phyloP scores from a whole-genome alignment of 2,113 vertebrate genomes.

The Tetrao urogallus region DNA sequence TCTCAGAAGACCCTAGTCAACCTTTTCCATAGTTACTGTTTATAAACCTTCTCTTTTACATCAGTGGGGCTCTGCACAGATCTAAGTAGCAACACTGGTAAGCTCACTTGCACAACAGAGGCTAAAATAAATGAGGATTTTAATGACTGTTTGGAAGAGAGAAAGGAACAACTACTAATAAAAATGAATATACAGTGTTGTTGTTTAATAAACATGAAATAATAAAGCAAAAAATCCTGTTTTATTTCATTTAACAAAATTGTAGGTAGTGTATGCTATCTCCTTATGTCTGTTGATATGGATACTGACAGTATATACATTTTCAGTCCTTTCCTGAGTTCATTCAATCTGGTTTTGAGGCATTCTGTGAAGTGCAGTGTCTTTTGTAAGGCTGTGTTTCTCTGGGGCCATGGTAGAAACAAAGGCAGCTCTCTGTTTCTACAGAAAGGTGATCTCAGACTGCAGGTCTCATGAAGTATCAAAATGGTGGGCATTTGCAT shows the following conservation, averaged over 20 bases:
- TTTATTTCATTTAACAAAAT: not conserved
- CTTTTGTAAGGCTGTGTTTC: not conserved
- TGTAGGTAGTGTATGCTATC: not conserved
- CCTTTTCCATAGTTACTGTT: not conserved
- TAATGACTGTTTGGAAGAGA: not conserved
- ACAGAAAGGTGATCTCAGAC: not conserved
- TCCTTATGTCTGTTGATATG: not conserved
- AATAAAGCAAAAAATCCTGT: rapidly evolving
- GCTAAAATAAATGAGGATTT: not conserved
- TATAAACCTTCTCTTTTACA: not conserved
- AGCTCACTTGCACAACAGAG: not conserved
- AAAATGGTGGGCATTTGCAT: not conserved
- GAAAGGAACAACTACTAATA: not conserved
- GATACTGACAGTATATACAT: not conserved
- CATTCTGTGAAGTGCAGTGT: rapidly evolving
- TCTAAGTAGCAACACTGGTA: not conserved
- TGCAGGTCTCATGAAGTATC: not conserved
- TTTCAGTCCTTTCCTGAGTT: not conserved
- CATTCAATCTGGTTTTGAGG: not conserved
- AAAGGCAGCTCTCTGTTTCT: not conserved
- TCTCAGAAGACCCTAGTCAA: not conserved
- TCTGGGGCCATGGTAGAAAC: not conserved
- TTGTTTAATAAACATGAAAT: not conserved
- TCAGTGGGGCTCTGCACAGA: not conserved
- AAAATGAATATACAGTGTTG: not conserved